Percentiles rank a stretch among this genome's conserved stretches.
Evolutionary conservation across 1,140 invertebrate genomes (phyloP).

Genomic region (Galendromus occidentalis): DNA sequence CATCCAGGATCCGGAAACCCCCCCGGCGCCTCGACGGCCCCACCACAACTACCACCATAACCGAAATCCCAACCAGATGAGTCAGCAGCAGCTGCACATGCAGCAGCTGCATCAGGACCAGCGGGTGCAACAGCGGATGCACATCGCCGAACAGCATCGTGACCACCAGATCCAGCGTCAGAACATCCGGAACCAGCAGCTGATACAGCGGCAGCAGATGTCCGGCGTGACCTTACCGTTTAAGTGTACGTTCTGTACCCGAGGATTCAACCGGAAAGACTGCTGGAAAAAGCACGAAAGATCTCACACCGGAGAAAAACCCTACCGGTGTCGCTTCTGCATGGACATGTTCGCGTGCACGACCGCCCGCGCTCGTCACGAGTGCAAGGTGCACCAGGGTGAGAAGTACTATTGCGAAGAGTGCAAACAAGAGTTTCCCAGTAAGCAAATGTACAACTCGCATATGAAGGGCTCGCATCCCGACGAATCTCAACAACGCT

Average conservation of each 20-base stretch:
- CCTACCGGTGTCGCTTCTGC: constrained; percentile 5
- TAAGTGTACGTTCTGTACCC: constrained; percentile 3
- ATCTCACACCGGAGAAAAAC: constrained; percentile 6
- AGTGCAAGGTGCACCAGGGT: neutral
- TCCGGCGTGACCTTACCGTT: neutral
- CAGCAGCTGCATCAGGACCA: no score
- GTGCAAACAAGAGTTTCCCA: neutral
- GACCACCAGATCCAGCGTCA: no score
- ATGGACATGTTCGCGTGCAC: constrained; percentile 7
- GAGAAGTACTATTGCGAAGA: constrained; percentile 11
- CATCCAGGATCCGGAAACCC: no score
- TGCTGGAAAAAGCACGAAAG: constrained; percentile 9
- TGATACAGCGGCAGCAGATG: no score
- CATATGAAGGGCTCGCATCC: constrained; percentile 7
- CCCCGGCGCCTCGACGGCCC: no score
- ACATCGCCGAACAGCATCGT: no score
- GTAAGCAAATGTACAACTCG: constrained; percentile 1
- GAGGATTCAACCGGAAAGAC: constrained; percentile 1
- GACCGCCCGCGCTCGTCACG: constrained; percentile 5
- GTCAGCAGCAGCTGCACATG: no score
- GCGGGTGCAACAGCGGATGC: no score
- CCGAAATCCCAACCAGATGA: no score
- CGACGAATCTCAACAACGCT: neutral
- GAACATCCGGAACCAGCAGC: no score
- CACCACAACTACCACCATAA: no score